A percentile compares a stretch with the other conserved stretches of the same genome.
Evolutionary conservation across 2,888 invertebrate species (phyloP).

Genomic region (Macrophya alboannulata): DNA sequence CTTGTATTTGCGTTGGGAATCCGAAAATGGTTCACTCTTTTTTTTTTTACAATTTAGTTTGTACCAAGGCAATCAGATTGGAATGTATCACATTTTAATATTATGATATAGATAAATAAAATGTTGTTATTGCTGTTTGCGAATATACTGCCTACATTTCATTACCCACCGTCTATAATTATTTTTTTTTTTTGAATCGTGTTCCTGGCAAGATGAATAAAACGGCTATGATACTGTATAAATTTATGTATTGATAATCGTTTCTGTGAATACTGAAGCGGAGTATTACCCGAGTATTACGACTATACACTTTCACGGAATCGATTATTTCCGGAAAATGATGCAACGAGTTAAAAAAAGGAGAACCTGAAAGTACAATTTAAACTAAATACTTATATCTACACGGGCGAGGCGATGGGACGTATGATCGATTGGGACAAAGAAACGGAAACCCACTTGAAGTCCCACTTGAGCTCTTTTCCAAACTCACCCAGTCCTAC

Average conservation of each 20-base stretch:
- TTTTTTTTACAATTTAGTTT: conserved; percentile 19
- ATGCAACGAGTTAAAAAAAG: not conserved
- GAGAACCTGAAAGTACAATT: not conserved
- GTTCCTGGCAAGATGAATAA: not conserved
- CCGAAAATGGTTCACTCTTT: not conserved
- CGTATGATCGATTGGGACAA: too few species aligned
- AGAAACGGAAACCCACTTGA: too few species aligned
- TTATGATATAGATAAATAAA: conserved; percentile 52
- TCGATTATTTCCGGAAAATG: not conserved
- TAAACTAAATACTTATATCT: too few species aligned
- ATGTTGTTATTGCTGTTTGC: conserved; percentile 57
- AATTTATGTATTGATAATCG: not conserved
- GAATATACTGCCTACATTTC: conserved; percentile 18
- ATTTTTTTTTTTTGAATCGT: not conserved
- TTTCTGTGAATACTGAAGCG: not conserved
- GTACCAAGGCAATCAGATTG: conserved; percentile 52
- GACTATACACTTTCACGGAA: not conserved
- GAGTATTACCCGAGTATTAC: not conserved
- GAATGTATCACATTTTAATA: conserved; percentile 21
- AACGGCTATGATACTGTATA: not conserved
- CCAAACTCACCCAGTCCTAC: too few species aligned
- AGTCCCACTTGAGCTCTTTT: too few species aligned
- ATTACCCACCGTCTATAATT: not conserved
- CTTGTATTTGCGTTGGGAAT: not conserved
- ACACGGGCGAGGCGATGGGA: too few species aligned